A percentile compares a stretch with the other conserved stretches of the same genome.
phyloP scores from a whole-genome alignment of 2,888 invertebrate genomes.

The Tinea semifulvella region DNA sequence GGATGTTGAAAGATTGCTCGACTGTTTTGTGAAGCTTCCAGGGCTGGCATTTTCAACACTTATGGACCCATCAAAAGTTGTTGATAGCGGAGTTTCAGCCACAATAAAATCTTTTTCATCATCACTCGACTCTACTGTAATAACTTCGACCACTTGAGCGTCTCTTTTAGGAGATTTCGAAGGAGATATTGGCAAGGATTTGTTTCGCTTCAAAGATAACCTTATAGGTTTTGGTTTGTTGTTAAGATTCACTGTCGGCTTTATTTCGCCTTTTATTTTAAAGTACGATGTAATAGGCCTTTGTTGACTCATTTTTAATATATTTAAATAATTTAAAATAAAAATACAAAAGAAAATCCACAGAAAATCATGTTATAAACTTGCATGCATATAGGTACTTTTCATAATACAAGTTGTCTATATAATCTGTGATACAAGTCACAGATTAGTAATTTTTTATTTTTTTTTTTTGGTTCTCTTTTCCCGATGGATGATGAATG shows the following conservation, averaged over 20 bases:
- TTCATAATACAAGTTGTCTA: too few species aligned
- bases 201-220: not conserved
- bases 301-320: slow-evolving; percentile 22
- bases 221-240: not conserved
- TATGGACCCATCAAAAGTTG: too few species aligned
- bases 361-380: not conserved
- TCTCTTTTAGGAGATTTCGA: not conserved
- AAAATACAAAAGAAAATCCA: not conserved
- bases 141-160: not conserved
- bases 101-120: not conserved
- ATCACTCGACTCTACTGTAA: slow-evolving; percentile 1
- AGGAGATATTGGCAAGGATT: not conserved
- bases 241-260: slow-evolving; percentile 5
- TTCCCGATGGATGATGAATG: too few species aligned
- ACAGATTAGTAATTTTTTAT: too few species aligned
- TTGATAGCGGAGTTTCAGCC: not conserved
- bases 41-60: too few species aligned
- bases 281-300: slow-evolving; percentile 28
- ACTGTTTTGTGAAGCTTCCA: not conserved
- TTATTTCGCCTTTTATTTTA: slow-evolving; percentile 21
- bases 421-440: too few species aligned
- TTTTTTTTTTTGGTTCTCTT: too few species aligned
- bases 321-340: not conserved
- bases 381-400: too few species aligned
- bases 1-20: slow-evolving; percentile 11